Percentiles rank a stretch among this genome's conserved stretches.
Evolutionary conservation across 2,797 vertebrate species (phyloP).

Genomic region (Nyctibius grandis): DNA sequence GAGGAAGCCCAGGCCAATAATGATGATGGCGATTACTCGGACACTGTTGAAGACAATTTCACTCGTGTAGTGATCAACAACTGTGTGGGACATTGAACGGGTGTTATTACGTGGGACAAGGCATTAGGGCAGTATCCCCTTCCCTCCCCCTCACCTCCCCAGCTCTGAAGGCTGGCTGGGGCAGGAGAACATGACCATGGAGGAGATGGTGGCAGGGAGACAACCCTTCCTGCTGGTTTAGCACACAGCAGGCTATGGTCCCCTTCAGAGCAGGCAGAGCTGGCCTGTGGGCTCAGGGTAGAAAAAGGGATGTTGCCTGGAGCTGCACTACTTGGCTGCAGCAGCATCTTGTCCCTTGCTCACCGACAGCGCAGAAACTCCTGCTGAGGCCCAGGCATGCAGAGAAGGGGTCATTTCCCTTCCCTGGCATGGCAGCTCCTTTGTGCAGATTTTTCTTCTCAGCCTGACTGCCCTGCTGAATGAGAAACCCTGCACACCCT

Average conservation of each 20-base stretch:
- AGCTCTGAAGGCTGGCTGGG: neutral
- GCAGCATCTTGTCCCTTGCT: neutral
- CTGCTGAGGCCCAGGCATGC: fast-evolving
- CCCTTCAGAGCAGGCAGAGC: neutral
- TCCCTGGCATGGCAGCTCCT: neutral
- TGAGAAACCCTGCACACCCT: neutral
- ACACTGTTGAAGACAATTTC: constrained; percentile 94
- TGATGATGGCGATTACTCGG: constrained; percentile 91
- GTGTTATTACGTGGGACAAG: neutral
- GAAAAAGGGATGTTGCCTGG: neutral
- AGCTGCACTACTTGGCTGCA: neutral
- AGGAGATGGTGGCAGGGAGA: neutral
- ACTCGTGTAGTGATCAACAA: constrained; percentile 92
- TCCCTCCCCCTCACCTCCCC: neutral
- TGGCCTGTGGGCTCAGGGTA: neutral
- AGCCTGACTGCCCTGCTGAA: neutral
- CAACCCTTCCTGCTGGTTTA: neutral
- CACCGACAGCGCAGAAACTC: neutral
- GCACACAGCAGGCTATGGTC: neutral
- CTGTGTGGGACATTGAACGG: constrained; percentile 68
- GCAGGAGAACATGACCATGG: neutral
- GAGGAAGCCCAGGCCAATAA: constrained; percentile 95
- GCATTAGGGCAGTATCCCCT: neutral
- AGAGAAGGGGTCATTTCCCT: neutral
- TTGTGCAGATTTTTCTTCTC: neutral